A percentile compares a stretch with the other conserved stretches of the same genome.
Conservation (phyloP, 2,113 vertebrate species). For the Gallinago paraguaiae region DNA sequence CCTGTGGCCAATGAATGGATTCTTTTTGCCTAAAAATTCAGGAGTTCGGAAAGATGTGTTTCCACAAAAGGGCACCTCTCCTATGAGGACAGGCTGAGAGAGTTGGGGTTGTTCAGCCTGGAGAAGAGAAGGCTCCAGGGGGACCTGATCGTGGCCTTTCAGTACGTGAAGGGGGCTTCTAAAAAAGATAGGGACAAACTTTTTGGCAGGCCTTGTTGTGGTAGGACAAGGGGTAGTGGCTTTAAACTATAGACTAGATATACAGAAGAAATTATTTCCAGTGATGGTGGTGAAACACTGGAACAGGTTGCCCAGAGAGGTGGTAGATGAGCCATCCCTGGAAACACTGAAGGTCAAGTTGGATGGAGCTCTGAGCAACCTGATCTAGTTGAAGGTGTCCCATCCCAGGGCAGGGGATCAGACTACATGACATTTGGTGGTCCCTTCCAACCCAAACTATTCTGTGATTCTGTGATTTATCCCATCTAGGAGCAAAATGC, state of each 20-base stretch:
- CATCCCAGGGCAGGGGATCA: neutral
- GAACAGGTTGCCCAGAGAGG: neutral
- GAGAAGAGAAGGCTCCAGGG: neutral
- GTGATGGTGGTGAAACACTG: neutral
- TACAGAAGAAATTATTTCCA: neutral
- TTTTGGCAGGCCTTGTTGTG: neutral
- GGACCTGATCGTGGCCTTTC: neutral
- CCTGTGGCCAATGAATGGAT: neutral
- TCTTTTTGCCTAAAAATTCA: neutral
- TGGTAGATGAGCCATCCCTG: neutral
- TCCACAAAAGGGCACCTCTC: neutral
- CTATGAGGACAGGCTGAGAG: neutral
- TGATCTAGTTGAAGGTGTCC: neutral
- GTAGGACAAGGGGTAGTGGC: neutral
- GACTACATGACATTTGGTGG: neutral
- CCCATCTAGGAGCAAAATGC: neutral
- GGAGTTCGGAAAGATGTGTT: neutral
- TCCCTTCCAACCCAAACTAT: neutral
- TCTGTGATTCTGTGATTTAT: neutral
- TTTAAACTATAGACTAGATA: neutral
- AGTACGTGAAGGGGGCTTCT: neutral
- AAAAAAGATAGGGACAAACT: neutral
- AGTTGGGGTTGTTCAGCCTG: neutral
- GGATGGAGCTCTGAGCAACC: neutral
- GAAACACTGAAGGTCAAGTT: neutral